Evolutionary conservation across 2,113 vertebrate genomes (phyloP), one percentile per base, ranked within the genome.

Genomic region (Cyanoliseus patagonus): DNA sequence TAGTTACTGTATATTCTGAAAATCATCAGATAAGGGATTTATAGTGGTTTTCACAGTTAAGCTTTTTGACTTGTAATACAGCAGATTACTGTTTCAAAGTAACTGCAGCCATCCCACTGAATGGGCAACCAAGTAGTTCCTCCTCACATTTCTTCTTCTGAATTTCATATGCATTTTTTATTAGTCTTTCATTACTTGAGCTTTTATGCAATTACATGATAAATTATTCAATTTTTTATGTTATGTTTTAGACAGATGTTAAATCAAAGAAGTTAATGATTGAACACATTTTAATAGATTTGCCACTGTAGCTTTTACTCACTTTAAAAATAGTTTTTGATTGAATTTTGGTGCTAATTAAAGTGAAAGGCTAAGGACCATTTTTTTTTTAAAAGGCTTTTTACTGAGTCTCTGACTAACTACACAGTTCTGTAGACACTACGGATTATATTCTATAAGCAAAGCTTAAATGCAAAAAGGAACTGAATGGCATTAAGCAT

Each of bases 191-290:
- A 93, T 95, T 97, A 77, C 83, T 94, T 72, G 53, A 93, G 83
- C 47, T 86, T 97, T 97, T 92, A 97, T 96, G 92, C 90, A 82
- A 95, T 95, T 96, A 68, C 41, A 88, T 96, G 75, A 97, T 97
- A 97, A 96, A 97, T 97, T 97, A 97, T 97, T 97, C 86, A 97
- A 37, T 62, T 96, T 95, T 94, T 97, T 90, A 94, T 97, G 76
- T 94, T 97, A 76, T 33, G 63, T 63, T 95, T 95, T 92, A 94
- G 87, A 95, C 51, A 97, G 91, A 96, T 91, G 88, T 85, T 97
- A 97, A 97, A 96, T 97, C 88, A 96, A 97, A 97, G 69, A 92
- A 90, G 44, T 96, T 96, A 96, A 95, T 97, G 88, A 94, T 95
- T 96, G 88, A 97, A 94, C 74, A 82, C 14, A 42, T 92, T 97